Base-by-base conservation (phyloP, 2,797 vertebrate species). In the Cynopterus sphinx region DNA sequence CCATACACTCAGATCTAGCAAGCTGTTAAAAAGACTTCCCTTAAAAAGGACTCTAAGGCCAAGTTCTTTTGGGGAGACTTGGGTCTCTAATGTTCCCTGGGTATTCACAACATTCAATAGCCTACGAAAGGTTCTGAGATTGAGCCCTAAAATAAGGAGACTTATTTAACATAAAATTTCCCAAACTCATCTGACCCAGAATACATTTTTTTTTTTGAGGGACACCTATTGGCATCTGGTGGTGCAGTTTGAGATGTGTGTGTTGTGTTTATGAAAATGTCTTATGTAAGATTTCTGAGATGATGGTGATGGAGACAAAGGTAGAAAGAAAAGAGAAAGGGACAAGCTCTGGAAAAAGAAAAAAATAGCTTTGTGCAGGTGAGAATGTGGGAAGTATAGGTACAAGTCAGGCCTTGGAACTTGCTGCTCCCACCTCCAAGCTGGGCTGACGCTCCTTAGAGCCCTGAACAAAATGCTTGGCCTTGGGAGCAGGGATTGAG, bases 391-490 rank as follows among this genome's bases (percentile, higher is more conserved):
- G 46, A 22, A 74, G 6, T 26, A 39, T 26, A 19, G 41, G 21
- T 1, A 8, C 2, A 36, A 33, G 53, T 13, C 0, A 16, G 41
- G 6, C 10, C 57, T 70, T 3, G 0, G 8, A 73, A 61, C 33
- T 28, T 5, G 1, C 33, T 57, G 28, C 28, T 49, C 15, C 22
- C 3, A 9, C 43, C 10, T 15, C 51, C 6, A 1, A 43, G 39
- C 12, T 65, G 43, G 46, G 61, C 16, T 21, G 13, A 39, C 0
- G 0, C 19, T 71, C 10, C 49, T 74, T 28, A 15, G 41, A 68
- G 24, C 11, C 24, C 4, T 1, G 9, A 41, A 78, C 49, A 9
- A 49, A 78, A 22, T 11, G 19, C 12, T 53, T 74, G 31, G 24
- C 33, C 43, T 24, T 22, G 21, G n/a, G 9, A 19, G 36, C 31